Percentiles rank a stretch among this genome's conserved stretches.
Conservation (phyloP, 2,113 vertebrate species). For the Anser cygnoides region DNA sequence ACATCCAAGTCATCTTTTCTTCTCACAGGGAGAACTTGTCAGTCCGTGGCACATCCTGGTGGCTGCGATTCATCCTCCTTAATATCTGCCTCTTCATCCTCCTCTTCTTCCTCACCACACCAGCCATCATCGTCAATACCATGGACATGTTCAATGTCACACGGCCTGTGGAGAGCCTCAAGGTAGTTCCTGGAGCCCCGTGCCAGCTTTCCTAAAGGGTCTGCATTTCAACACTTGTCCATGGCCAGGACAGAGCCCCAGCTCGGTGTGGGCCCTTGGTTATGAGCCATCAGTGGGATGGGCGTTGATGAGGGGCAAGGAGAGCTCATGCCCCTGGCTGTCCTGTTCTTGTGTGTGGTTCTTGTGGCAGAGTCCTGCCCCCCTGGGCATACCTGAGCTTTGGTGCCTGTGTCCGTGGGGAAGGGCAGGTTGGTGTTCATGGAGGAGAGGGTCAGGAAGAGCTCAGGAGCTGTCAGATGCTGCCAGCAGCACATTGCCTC, state of each 20-base stretch:
- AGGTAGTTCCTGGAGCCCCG: constrained; percentile 65
- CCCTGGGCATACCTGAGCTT: background rate
- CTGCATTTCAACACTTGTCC: background rate
- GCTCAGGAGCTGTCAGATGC: background rate
- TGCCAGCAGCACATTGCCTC: background rate
- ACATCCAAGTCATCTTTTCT: background rate
- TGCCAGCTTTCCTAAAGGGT: background rate
- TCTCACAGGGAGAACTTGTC: constrained; percentile 92
- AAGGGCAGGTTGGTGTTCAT: background rate
- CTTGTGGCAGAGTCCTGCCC: background rate
- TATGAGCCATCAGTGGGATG: background rate
- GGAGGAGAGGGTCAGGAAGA: background rate
- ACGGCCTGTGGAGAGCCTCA: constrained; percentile 89
- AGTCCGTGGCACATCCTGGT: constrained; percentile 88
- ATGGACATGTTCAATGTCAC: constrained; percentile 99
- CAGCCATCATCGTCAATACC: constrained; percentile 96
- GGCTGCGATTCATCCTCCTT: constrained; percentile 89
- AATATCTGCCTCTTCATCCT: constrained; percentile 94
- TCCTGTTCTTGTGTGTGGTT: background rate
- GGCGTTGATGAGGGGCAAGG: background rate
- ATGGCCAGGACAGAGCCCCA: background rate
- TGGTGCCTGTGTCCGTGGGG: background rate
- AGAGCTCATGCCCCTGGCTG: background rate
- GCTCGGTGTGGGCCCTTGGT: background rate
- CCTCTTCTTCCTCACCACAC: constrained; percentile 97